phyloP scores from a whole-genome alignment of 2,797 vertebrate species.

The Basileuterus tristriatus region DNA sequence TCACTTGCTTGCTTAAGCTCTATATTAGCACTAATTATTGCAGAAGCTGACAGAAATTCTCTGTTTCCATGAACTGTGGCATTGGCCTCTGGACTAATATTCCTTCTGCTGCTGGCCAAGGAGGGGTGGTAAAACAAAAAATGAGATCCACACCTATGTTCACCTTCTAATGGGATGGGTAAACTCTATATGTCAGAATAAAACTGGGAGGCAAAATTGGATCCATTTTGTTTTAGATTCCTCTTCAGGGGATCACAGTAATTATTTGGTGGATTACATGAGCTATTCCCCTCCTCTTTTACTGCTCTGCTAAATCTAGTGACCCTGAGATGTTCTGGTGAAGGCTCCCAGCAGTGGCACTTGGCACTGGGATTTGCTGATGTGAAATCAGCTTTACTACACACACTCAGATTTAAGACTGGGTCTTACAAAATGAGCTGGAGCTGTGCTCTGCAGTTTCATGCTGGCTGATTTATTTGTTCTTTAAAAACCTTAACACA shows the following conservation, averaged over 20 bases:
- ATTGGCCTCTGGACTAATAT: background rate
- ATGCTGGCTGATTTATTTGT: background rate
- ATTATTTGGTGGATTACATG: background rate
- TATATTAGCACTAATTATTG: background rate
- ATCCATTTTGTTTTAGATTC: background rate
- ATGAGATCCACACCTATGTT: background rate
- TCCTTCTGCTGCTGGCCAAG: background rate
- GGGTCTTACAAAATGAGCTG: background rate
- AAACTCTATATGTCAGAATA: background rate
- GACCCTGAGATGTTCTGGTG: background rate
- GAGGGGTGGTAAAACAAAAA: background rate
- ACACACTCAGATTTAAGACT: background rate
- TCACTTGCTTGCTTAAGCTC: background rate
- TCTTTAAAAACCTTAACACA: background rate
- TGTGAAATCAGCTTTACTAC: background rate
- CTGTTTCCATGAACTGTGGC: background rate
- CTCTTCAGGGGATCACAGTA: accelerated
- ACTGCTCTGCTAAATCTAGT: background rate
- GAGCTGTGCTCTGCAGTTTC: background rate
- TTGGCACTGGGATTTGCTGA: background rate
- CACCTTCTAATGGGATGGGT: too few species aligned
- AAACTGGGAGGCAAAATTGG: background rate
- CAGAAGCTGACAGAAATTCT: background rate
- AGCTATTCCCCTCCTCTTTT: background rate
- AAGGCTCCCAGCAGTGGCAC: background rate